A percentile compares a stretch with the other conserved stretches of the same genome.
Evolutionary conservation across 2,797 vertebrate genomes (phyloP).

Genomic region (Ptychadena robeensis): DNA sequence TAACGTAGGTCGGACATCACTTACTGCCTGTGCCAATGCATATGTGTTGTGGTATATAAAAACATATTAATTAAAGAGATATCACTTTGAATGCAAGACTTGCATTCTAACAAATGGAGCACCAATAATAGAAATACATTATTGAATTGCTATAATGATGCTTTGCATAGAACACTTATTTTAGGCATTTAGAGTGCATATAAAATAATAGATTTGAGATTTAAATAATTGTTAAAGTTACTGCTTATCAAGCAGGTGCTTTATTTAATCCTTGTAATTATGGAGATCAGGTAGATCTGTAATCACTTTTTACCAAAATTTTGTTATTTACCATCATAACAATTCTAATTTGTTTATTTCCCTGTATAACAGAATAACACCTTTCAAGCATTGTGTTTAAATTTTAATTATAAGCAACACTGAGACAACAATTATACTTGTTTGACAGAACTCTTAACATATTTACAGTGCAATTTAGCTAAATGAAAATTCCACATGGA

Average conservation of each 20-base stretch:
- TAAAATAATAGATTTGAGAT: neutral
- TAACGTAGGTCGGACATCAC: too few species aligned
- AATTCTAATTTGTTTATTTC: conserved; percentile 57
- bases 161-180: neutral
- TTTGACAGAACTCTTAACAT: conserved; percentile 74
- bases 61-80: too few species aligned
- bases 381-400: conserved; percentile 76
- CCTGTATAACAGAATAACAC: conserved; percentile 55
- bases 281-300: conserved; percentile 3
- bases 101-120: neutral
- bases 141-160: neutral
- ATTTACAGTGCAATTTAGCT: conserved; percentile 75
- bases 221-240: neutral
- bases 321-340: conserved; percentile 26
- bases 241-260: neutral
- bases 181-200: too few species aligned
- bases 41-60: too few species aligned
- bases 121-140: neutral
- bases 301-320: neutral
- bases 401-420: conserved; percentile 76
- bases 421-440: conserved; percentile 72
- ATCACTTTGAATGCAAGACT: neutral
- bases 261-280: neutral
- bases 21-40: too few species aligned
- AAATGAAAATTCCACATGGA: conserved; percentile 80